Evolutionary conservation across 2,888 invertebrate species (phyloP), one percentile per base, ranked within the genome.

Genomic region (Xiphydria camelus): DNA sequence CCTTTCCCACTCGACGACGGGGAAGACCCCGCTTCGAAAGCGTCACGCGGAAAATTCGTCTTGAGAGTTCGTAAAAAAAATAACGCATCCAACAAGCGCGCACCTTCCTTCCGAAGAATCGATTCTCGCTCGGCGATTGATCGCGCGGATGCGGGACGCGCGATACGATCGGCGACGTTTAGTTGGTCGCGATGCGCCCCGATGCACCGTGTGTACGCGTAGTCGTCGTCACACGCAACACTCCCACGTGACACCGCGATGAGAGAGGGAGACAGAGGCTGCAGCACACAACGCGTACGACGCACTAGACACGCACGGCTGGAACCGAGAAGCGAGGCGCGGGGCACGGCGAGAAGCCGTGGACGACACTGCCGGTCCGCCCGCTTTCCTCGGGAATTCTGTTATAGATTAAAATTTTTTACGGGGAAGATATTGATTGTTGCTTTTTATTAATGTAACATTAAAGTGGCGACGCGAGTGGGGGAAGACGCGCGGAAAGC

Each of bases 371-470:
- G 52, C 26, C 49, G 47, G 48, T 37, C 51, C 51, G 43, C 46
- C 55, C 55, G 45, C 57, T 58, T 58, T 62, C 60, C 64, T 62
- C 62, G 62, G 59, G 57, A 64, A 64, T 68, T 64, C 61, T 65
- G 70, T 69, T 73, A 73, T 73, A 71, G 70, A 73, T 73, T 70
- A 70, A 69, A 70, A 68, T 67, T 70, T 69, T 71, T 70, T 70
- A 66, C 73, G 57, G 68, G 64, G 62, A 69, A 74, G 73, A 73
- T 74, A 74, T 74, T 73, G 73, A 74, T 74, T 74, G 74, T 74
- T 73, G 72, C 73, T 73, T 74, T 73, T 73, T 73, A 73, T 73
- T 73, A 74, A 72, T 71, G 73, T 70, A 67, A 71, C 73, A 73
- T 74, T 73, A 70, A 72, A 73, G 72, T 68, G 68, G 68, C 63